A percentile compares a stretch with the other conserved stretches of the same genome.
Evolutionary conservation across 2,888 invertebrate genomes (phyloP).

Genomic region (Ochropacha duplaris): DNA sequence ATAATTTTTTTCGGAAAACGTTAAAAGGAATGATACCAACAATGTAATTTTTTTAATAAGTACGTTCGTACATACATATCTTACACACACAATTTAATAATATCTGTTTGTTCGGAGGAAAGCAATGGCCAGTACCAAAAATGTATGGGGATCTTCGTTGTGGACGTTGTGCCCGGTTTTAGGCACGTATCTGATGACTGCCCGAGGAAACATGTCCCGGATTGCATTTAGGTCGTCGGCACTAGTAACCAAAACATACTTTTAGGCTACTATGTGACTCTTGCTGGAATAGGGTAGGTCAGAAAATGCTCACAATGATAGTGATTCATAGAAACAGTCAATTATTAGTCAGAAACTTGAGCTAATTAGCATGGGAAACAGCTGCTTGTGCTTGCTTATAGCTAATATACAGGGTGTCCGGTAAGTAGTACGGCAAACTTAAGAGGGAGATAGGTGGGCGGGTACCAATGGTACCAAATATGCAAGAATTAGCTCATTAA

Average conservation of each 20-base stretch:
- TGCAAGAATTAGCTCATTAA: too few species aligned
- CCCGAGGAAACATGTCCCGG: conserved; percentile 65
- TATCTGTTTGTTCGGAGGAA: conserved; percentile 53
- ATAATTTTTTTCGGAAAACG: neutral
- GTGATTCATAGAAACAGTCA: too few species aligned
- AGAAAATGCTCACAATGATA: too few species aligned
- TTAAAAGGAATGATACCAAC: neutral
- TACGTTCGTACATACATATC: neutral
- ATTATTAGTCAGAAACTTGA: too few species aligned
- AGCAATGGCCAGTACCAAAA: conserved; percentile 63
- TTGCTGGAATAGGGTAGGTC: too few species aligned
- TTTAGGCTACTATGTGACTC: neutral
- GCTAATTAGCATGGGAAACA: too few species aligned
- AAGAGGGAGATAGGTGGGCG: too few species aligned
- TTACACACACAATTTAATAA: conserved; percentile 7
- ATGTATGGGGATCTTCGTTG: conserved; percentile 60
- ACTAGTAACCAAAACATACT: conserved; percentile 38
- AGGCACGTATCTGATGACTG: conserved; percentile 57
- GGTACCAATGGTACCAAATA: too few species aligned
- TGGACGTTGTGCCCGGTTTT: conserved; percentile 60
- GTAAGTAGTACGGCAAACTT: too few species aligned
- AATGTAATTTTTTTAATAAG: neutral
- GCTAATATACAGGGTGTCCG: too few species aligned
- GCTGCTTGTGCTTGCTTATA: too few species aligned
- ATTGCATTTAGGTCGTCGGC: conserved; percentile 84